Conservation (phyloP, 92 coral and sea anemone species). For the Blastomussa wellsi region DNA sequence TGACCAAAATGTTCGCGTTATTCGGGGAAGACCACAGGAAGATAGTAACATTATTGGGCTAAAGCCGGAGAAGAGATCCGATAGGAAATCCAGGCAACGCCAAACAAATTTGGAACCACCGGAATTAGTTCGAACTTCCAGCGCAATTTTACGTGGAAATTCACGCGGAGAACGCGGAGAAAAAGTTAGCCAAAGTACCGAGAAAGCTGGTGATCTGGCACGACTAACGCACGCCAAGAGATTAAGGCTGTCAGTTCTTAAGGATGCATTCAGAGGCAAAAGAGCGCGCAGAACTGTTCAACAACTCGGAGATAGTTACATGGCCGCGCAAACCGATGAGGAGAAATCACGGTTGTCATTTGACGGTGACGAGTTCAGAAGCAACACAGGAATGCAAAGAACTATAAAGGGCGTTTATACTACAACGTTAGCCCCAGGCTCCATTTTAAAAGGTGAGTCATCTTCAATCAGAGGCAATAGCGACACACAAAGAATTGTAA, state of each 20-base stretch:
- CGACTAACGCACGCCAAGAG: neutral
- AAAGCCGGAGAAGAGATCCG: neutral
- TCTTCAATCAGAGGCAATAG: neutral
- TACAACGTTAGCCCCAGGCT: neutral
- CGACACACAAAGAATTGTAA: neutral
- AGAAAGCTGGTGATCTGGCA: neutral
- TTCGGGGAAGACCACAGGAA: neutral
- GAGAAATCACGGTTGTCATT: neutral
- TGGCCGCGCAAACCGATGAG: neutral
- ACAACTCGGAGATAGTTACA: neutral
- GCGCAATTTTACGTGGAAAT: neutral
- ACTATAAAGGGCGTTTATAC: neutral
- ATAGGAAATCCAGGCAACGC: neutral
- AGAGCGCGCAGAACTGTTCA: neutral
- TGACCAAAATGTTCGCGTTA: neutral
- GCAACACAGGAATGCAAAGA: neutral
- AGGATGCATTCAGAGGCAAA: neutral
- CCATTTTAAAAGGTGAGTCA: neutral
- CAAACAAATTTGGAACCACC: neutral
- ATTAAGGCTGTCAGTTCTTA: neutral
- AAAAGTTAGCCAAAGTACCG: neutral
- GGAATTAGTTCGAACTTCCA: neutral
- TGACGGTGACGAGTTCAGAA: neutral
- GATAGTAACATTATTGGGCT: neutral
- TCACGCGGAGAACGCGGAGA: neutral